Percentiles rank a stretch among this genome's conserved stretches.
phyloP scores from a whole-genome alignment of 2,888 invertebrate species.

The Lamellibrachia satsuma region DNA sequence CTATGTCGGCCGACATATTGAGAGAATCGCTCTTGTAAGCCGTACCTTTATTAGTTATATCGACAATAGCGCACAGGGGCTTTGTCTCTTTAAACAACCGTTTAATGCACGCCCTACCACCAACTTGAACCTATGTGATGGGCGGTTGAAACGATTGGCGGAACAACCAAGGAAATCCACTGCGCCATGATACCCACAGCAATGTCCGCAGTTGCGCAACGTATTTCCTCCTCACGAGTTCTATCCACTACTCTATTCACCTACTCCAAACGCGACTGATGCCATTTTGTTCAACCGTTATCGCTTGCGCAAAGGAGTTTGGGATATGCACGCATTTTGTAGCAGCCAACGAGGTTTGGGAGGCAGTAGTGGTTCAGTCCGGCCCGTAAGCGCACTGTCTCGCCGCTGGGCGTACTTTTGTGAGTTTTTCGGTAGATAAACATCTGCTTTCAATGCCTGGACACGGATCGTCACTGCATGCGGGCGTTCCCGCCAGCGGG shows the following conservation, averaged over 20 bases:
- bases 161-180: too few species aligned
- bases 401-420: not conserved
- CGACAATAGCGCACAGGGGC: not conserved
- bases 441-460: not conserved
- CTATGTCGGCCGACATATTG: too few species aligned
- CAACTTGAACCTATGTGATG: too few species aligned
- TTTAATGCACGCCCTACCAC: not conserved
- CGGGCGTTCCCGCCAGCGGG: not conserved
- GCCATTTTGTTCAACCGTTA: not conserved
- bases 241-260: not conserved
- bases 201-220: not conserved
- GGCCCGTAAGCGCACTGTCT: not conserved
- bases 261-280: not conserved
- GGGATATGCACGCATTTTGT: not conserved
- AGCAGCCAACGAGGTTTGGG: not conserved
- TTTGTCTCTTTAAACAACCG: not conserved
- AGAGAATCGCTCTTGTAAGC: too few species aligned
- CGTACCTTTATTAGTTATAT: not conserved
- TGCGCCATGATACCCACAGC: too few species aligned
- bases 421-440: not conserved
- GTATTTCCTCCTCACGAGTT: not conserved
- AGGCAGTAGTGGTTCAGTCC: not conserved
- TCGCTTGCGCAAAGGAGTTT: not conserved
- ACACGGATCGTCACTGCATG: not conserved
- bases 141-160: too few species aligned